phyloP scores from a whole-genome alignment of 2,797 vertebrate genomes.

The Huso huso region DNA sequence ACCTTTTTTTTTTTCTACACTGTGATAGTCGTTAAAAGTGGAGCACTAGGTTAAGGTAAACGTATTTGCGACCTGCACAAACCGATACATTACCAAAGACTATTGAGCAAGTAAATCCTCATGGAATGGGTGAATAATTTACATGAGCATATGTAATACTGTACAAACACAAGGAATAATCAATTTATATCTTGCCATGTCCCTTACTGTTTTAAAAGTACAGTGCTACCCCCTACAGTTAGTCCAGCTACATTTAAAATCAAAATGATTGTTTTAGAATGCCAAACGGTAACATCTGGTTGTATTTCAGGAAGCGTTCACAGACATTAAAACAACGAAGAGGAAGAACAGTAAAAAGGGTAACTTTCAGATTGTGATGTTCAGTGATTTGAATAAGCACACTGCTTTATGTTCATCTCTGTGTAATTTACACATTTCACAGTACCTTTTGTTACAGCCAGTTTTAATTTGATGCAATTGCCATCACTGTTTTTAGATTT shows the following conservation, averaged over 20 bases:
- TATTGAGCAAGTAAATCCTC: too few relatives aligned
- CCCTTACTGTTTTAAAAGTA: neutral
- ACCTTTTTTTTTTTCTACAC: neutral
- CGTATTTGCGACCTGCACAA: too few relatives aligned
- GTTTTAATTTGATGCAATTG: neutral
- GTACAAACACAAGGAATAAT: neutral
- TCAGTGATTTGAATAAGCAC: neutral
- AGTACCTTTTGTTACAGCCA: neutral
- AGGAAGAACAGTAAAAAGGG: conserved; percentile 38
- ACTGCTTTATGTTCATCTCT: neutral
- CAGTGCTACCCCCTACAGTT: conserved; percentile 9
- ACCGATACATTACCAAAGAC: too few relatives aligned
- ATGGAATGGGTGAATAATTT: neutral
- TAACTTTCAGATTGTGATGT: conserved; percentile 8
- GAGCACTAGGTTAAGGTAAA: neutral
- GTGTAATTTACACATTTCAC: neutral
- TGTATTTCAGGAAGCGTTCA: conserved; percentile 35
- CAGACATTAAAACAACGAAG: conserved; percentile 34
- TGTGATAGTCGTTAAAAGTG: neutral
- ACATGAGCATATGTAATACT: neutral
- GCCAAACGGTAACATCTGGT: neutral
- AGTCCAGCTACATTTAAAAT: neutral
- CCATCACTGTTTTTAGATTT: neutral
- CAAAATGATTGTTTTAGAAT: neutral
- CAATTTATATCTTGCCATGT: too few relatives aligned